Percentiles rank a stretch among this genome's conserved stretches.
phyloP scores from a whole-genome alignment of 2,113 vertebrate species.

The Bambusicola thoracicus region DNA sequence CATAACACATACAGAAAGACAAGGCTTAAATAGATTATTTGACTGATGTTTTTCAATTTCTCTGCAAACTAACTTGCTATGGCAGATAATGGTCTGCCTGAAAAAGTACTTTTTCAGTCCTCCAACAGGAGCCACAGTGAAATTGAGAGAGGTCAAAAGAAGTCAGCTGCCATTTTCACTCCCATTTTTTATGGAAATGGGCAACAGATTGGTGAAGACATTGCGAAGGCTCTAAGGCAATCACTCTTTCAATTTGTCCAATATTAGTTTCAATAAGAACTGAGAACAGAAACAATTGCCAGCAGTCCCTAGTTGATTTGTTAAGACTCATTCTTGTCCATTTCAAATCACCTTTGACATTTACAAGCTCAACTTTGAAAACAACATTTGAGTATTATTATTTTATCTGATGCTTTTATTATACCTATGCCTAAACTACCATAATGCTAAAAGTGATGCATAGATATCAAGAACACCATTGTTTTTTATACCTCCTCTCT shows the following conservation, averaged over 20 bases:
- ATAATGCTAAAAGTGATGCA: background rate
- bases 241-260: conserved; percentile 73
- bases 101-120: conserved; percentile 71
- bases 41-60: conserved; percentile 71
- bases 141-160: conserved; percentile 70
- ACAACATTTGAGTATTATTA: conserved; percentile 67
- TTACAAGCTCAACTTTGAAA: conserved; percentile 58
- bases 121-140: conserved; percentile 54
- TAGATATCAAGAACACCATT: background rate
- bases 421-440: background rate
- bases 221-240: conserved; percentile 57
- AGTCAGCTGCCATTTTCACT: conserved; percentile 77
- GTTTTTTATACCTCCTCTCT: background rate
- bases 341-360: conserved; percentile 67
- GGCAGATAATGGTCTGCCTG: conserved; percentile 68
- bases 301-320: conserved; percentile 50
- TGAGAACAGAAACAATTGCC: conserved; percentile 64
- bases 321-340: conserved; percentile 69
- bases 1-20: background rate
- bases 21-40: conserved; percentile 44
- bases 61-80: conserved; percentile 59
- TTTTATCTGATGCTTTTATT: conserved; percentile 59
- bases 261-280: conserved; percentile 72
- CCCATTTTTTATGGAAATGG: conserved; percentile 79
- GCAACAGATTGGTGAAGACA: conserved; percentile 67